Evolutionary conservation across 1,140 invertebrate species (phyloP), one percentile per base, ranked within the genome.

Genomic region (Drosophila santomea): DNA sequence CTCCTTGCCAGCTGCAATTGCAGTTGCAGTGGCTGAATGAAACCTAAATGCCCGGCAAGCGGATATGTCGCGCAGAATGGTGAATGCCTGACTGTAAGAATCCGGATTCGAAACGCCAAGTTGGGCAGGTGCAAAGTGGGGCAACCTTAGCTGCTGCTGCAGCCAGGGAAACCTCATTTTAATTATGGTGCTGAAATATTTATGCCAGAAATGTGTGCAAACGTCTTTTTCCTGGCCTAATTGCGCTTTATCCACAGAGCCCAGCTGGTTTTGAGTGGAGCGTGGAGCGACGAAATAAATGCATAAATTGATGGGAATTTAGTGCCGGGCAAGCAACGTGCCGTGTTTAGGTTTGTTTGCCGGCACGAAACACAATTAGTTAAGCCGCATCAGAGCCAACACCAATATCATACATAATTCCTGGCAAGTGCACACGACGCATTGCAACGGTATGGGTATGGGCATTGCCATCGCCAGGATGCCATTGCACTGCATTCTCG

Each of bases 21-120:
- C 56, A 68, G 15, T 17, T 36, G 50, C 50, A 54, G 32, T 35
- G 47, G 57, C 41, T 86, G 73, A 86, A 86, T 64, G 82, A 69
- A 85, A 86, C 78, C 82, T 74, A 85, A 85, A 86, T 75, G 83
- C 75, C 78, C 78, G 83, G 83, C 83, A 72, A 88, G 67, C 83
- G 83, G 83, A 86, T 86, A 82, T 88, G 83, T 86, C 84, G 83
- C 83, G 76, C 82, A 69, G 83, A 82, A 79, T 76, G 71, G 56
- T 66, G 78, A 78, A 86, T 67, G 78, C 51, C 48, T 57, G 80
- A 23, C 68, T 51, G 56, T 76, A 52, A 52, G 12, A 38, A 44
- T 10, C 44, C 47, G 57, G 12, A 28, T 47, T 10, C 17, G 10
- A 14, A 39, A 39, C 12, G 12, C 60, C 17, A 20, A 20, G 11